Conservation (phyloP, 2,797 vertebrate species). For the Anas georgica region DNA sequence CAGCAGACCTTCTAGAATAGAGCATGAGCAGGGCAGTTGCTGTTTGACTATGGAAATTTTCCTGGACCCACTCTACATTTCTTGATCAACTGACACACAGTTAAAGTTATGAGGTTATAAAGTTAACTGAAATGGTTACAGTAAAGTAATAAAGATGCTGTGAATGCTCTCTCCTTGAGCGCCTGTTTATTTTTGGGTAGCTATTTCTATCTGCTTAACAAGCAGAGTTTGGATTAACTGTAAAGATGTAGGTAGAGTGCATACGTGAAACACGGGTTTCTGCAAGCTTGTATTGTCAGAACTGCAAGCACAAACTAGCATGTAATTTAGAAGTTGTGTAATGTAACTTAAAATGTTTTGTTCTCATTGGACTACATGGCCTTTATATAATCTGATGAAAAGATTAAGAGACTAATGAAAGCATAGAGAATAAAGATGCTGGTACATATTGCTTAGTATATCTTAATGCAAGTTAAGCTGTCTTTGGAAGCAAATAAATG, state of each 20-base stretch:
- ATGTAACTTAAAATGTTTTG: accelerated
- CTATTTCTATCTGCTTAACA: not conserved
- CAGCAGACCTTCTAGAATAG: not conserved
- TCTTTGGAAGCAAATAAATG: not conserved
- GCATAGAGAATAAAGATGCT: not conserved
- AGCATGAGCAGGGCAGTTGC: not conserved
- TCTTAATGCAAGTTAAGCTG: not conserved
- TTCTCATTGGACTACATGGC: not conserved
- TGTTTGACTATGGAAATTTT: not conserved
- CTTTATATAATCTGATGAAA: not conserved
- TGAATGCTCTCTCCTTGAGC: not conserved
- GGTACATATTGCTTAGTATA: not conserved
- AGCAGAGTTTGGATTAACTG: not conserved
- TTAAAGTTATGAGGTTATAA: not conserved
- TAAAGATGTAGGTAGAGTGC: not conserved
- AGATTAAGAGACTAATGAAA: not conserved
- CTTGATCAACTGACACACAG: not conserved
- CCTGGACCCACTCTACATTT: not conserved
- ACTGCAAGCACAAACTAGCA: not conserved
- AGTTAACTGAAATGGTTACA: not conserved
- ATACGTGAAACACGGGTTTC: not conserved
- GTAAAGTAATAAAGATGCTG: not conserved
- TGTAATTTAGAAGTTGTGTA: not conserved
- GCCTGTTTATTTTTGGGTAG: not conserved
- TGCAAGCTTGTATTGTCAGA: not conserved